Percentiles rank a stretch among this genome's conserved stretches.
Conservation (phyloP, 1,140 invertebrate species). For the Magallana ariakensis region DNA sequence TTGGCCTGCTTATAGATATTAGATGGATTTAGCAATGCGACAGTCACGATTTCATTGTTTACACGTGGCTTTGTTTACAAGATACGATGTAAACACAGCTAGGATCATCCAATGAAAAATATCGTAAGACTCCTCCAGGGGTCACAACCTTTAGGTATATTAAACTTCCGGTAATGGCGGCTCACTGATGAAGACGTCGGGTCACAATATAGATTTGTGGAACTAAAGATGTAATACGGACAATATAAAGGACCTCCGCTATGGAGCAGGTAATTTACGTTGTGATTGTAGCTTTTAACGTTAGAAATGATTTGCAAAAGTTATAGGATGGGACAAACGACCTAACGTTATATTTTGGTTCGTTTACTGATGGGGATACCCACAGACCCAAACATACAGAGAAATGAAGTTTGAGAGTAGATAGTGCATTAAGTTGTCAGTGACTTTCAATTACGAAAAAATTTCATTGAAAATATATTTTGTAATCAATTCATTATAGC, state of each 20-base stretch:
- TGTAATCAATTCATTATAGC: too few relatives aligned
- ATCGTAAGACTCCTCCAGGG: not conserved
- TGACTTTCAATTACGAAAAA: too few relatives aligned
- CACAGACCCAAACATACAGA: too few relatives aligned
- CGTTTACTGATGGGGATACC: too few relatives aligned
- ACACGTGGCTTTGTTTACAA: constrained; percentile 33
- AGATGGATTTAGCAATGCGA: constrained; percentile 17
- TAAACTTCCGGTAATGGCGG: constrained; percentile 23
- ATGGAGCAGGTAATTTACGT: constrained; percentile 10
- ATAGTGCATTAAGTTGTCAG: too few relatives aligned
- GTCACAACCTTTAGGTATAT: not conserved
- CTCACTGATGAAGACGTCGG: not conserved
- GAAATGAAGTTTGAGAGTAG: too few relatives aligned
- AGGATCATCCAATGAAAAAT: constrained; percentile 3
- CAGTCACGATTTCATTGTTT: constrained; percentile 30
- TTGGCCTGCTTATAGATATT: constrained; percentile 6
- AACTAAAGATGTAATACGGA: not conserved
- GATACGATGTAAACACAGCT: constrained; percentile 29
- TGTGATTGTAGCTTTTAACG: not conserved
- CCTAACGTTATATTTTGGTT: too few relatives aligned
- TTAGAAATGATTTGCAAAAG: not conserved
- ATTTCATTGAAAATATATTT: too few relatives aligned
- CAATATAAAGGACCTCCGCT: not conserved
- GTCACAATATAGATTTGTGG: constrained; percentile 10
- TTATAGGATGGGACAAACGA: not conserved